Evolutionary conservation across 2,113 vertebrate species (phyloP), one percentile per base, ranked within the genome.

Genomic region (Rhinoptilus africanus): DNA sequence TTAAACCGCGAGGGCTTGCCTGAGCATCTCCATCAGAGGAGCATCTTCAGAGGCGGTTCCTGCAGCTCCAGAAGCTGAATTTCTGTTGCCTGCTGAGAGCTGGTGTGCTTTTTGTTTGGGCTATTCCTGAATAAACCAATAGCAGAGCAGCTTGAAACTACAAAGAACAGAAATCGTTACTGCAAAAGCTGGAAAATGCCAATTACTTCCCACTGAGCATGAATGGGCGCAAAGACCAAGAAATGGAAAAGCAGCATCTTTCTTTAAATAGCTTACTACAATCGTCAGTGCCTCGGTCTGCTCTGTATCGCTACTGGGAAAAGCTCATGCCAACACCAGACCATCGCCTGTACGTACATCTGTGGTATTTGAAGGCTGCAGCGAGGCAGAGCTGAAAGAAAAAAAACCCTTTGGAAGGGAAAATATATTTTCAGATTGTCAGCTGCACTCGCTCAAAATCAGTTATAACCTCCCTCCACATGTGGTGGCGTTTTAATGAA

Each of bases 321-420:
- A 4, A 68, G 54, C 80, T 50, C 24, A 3, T 9, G 12, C 60
- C 48, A 22, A 2, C 0, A 5, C 83, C 92, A 62, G 41, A 8
- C 15, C 62, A 13, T 41, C 8, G 0, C 28, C 66, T 48, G 14
- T 14, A 7, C 1, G 0, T 13, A 20, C 63, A 12, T 8, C 88
- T 63, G 59, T 5, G 27, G 35, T 7, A 10, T 4, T 28, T 9
- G 37, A 66, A 73, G 30, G 41, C 47, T 45, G 74, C 35, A 32
- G 45, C 1, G 0, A 67, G 35, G 35, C 63, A 45, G 80, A 69
- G 56, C 67, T 14, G 51, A 14, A 41, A 50, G 77, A 85, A 75
- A 22, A 43, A 72, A 77, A 60, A 7, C 47, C 30, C 57, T 59
- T 78, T 3, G 15, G 18, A 51, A 8, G 26, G 63, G 57, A 27